phyloP scores from a whole-genome alignment of 1,140 invertebrate species.

The Pseudomyrmex concolor region DNA sequence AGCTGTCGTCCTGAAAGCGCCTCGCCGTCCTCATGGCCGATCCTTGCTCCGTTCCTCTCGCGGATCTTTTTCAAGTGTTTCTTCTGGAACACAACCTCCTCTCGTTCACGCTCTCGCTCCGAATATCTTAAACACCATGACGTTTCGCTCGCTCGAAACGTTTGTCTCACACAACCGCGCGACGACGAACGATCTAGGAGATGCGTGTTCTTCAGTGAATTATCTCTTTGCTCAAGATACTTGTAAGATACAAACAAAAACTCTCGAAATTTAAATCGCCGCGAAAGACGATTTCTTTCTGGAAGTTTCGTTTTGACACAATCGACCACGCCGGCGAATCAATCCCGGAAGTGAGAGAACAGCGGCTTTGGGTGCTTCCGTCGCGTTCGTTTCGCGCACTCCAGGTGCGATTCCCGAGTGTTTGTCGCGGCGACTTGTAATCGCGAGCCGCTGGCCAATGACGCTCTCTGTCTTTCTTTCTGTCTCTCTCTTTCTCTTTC shows the following conservation, averaged over 20 bases:
- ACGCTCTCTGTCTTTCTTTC: conserved; percentile 59
- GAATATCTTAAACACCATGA: conserved; percentile 21
- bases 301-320: background rate
- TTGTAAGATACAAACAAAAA: background rate
- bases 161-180: background rate
- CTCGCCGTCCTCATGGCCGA: conserved; percentile 40
- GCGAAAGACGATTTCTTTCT: background rate
- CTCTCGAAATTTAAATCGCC: background rate
- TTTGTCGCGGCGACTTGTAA: conserved; percentile 10
- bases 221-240: background rate
- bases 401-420: conserved; percentile 4
- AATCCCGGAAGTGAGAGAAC: background rate
- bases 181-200: background rate
- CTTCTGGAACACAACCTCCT: background rate
- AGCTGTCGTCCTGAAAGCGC: conserved; percentile 35
- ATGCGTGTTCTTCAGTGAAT: background rate
- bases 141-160: background rate
- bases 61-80: conserved; percentile 3
- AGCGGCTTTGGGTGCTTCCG: conserved; percentile 9
- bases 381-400: conserved; percentile 24
- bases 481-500: background rate
- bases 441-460: conserved; percentile 28
- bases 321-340: conserved; percentile 9
- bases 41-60: background rate
- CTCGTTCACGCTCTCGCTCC: background rate